A percentile compares a stretch with the other conserved stretches of the same genome.
Evolutionary conservation across 2,888 invertebrate species (phyloP).

Genomic region (Scrobipalpa atriplicella): DNA sequence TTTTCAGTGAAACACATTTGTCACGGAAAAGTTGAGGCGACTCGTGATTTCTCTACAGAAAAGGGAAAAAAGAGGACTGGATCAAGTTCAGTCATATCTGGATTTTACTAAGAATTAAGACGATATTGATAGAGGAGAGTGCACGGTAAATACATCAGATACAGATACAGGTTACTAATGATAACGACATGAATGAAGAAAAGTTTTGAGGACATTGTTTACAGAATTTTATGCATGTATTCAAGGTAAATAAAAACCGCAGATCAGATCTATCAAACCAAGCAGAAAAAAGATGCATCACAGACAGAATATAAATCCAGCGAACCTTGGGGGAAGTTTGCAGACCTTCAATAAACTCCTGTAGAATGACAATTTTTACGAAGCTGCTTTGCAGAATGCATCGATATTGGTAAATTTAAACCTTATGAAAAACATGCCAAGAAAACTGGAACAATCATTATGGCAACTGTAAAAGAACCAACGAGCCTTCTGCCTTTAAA

Average conservation of each 20-base stretch:
- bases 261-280: neutral
- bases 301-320: constrained; percentile 19
- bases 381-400: neutral
- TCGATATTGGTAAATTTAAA: no score
- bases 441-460: no score
- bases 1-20: constrained; percentile 23
- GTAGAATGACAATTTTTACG: constrained; percentile 45
- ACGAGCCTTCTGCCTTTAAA: no score
- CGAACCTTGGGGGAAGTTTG: constrained; percentile 38
- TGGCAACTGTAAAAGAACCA: no score
- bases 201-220: no score
- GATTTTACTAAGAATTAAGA: neutral
- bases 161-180: no score
- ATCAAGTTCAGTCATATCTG: constrained; percentile 3
- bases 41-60: constrained; percentile 23
- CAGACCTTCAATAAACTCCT: constrained; percentile 41
- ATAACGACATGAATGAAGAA: no score
- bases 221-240: no score
- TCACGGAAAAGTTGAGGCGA: constrained; percentile 26
- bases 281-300: constrained; percentile 16
- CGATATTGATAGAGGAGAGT: neutral
- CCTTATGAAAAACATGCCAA: no score
- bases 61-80: constrained; percentile 8
- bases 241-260: neutral
- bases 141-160: neutral